These are phyloP conservation scores for Ictalurus furcatus DNA, from an alignment of 2,113 vertebrate species.

Conservation along the genomic window DNA sequence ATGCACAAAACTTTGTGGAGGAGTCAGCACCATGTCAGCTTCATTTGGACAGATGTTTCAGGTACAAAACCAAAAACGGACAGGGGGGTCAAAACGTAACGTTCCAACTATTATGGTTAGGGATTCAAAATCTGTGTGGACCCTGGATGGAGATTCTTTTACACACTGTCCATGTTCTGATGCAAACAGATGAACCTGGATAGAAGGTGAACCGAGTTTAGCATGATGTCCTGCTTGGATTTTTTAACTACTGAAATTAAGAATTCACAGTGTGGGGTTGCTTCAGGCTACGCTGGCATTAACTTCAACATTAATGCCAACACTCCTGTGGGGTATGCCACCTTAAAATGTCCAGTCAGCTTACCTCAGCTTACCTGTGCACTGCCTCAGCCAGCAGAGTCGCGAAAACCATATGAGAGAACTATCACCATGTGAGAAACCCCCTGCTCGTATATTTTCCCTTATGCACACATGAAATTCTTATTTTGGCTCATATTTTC, in stretches of 20 bases:
- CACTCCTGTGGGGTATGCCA: slow-evolving; percentile 41
- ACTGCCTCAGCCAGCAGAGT: not conserved
- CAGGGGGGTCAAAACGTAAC: not conserved
- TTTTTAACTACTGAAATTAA: slow-evolving; percentile 34
- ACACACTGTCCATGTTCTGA: slow-evolving; percentile 7
- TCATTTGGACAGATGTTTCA: slow-evolving; percentile 28
- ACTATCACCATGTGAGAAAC: slow-evolving; percentile 21
- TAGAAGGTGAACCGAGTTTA: slow-evolving; percentile 12
- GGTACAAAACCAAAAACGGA: slow-evolving; percentile 8
- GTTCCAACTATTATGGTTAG: not conserved
- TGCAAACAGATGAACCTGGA: slow-evolving; percentile 26
- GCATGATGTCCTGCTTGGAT: slow-evolving; percentile 23
- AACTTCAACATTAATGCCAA: slow-evolving; percentile 22
- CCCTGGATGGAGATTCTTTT: not conserved
- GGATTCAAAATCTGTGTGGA: not conserved
- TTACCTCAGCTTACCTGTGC: slow-evolving; percentile 43
- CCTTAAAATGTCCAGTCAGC: slow-evolving; percentile 51
- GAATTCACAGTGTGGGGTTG: slow-evolving; percentile 19
- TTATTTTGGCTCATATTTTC: not conserved
- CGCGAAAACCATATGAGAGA: slow-evolving; percentile 24
- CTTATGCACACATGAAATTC: not conserved
- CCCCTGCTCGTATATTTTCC: not conserved
- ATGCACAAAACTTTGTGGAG: slow-evolving; percentile 1
- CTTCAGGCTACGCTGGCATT: slow-evolving; percentile 16
- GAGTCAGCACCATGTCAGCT: slow-evolving; percentile 15